Conservation (phyloP, 2,888 invertebrate species). For the Xanthorhoe spadicearia region DNA sequence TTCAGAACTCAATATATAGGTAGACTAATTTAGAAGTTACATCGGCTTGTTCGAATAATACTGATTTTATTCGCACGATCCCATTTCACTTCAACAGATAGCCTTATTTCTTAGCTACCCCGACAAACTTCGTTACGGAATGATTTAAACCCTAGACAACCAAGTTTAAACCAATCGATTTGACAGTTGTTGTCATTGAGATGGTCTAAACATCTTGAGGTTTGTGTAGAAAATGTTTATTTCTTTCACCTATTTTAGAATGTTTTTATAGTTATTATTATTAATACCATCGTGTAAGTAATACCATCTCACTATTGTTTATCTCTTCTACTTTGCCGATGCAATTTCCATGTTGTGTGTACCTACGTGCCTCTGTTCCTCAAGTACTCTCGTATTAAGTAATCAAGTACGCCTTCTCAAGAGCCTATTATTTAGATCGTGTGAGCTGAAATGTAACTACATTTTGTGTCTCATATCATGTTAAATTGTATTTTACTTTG, state of each 20-base stretch:
- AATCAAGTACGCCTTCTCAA: not conserved
- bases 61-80: not conserved
- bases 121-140: no score
- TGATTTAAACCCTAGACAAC: no score
- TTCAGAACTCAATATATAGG: not conserved
- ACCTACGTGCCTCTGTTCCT: not conserved
- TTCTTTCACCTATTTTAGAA: no score
- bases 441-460: not conserved
- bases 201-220: no score
- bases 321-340: not conserved
- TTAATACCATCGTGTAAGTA: no score
- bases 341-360: not conserved
- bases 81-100: no score
- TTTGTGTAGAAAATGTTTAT: no score
- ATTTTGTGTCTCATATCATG: not conserved
- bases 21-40: not conserved
- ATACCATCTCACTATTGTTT: no score
- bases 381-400: not conserved
- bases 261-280: no score
- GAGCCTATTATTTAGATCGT: not conserved
- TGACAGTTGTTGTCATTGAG: no score
- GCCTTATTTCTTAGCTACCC: no score
- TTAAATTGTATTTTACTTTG: not conserved
- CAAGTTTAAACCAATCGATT: no score
- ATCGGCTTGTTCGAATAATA: not conserved